A percentile compares a stretch with the other conserved stretches of the same genome.
phyloP scores from a whole-genome alignment of 1,140 invertebrate species.

The Manduca sexta region DNA sequence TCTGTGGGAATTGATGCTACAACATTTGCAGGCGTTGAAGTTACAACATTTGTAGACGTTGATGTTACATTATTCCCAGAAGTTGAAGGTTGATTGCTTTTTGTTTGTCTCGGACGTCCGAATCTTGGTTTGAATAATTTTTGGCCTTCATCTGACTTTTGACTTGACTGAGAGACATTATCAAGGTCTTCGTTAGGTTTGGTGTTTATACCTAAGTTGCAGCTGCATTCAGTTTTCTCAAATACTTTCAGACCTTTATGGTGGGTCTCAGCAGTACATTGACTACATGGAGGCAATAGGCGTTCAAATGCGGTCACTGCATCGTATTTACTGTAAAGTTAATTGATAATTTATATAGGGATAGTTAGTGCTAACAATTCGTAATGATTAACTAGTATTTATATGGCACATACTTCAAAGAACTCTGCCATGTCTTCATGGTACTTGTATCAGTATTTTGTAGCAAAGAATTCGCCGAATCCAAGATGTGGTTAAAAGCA shows the following conservation, averaged over 20 bases:
- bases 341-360: too few relatives aligned
- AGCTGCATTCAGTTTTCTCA: slow-evolving; percentile 34
- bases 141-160: slow-evolving; percentile 25
- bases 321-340: slow-evolving; percentile 40
- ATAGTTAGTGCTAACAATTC: too few relatives aligned
- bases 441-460: slow-evolving; percentile 25
- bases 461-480: slow-evolving; percentile 21
- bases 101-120: slow-evolving; percentile 7
- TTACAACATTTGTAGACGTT: background rate
- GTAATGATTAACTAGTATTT: too few relatives aligned
- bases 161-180: slow-evolving; percentile 7
- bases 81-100: background rate
- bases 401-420: slow-evolving; percentile 23
- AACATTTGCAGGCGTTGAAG: slow-evolving; percentile 3
- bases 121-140: slow-evolving; percentile 34
- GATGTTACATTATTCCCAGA: background rate
- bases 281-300: slow-evolving; percentile 26
- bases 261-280: slow-evolving; percentile 21
- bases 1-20: slow-evolving; percentile 6
- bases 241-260: slow-evolving; percentile 24
- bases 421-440: slow-evolving; percentile 35
- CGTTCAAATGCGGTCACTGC: slow-evolving; percentile 35
- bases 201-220: slow-evolving; percentile 18
- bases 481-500: slow-evolving; percentile 22
- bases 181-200: slow-evolving; percentile 7